Evolutionary conservation across 2,888 invertebrate genomes (phyloP), one percentile per base, ranked within the genome.

Genomic region (Trilocha varians): DNA sequence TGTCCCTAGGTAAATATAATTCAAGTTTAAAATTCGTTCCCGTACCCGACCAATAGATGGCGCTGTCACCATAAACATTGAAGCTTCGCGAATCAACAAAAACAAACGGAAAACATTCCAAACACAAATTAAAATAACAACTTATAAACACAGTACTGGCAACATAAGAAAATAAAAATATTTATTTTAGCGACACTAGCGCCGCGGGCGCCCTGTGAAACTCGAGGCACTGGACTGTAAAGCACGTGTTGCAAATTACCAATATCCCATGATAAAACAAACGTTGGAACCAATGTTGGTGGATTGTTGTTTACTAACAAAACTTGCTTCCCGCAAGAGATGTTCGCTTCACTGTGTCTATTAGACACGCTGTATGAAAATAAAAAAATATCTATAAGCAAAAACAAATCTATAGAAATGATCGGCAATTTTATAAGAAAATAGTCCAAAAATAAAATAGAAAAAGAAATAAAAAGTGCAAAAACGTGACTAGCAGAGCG

Each of bases 401-500:
- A 36, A 49, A 16, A 40, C 42, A 39, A 43, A 36, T 36, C 13
- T 39, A 14, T 9, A 43, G 11, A 2, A 9, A 9, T 4, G 11
- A 25, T 25, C 11, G n/a, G n/a, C n/a, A n/a, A n/a, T n/a, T n/a
- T n/a, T n/a, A n/a, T n/a, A n/a, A n/a, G n/a, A n/a, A n/a, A n/a
- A n/a, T n/a, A n/a, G n/a, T n/a, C n/a, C n/a, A n/a, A n/a, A n/a
- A n/a, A n/a, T n/a, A n/a, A n/a, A n/a, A n/a, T n/a, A n/a, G n/a
- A n/a, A n/a, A n/a, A n/a, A n/a, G n/a, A n/a, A 18, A 18, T 18
- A 42, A 42, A 48, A 14, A 38, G 11, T 5, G 25, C 50, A 67
- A 63, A 67, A 59, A 55, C 18, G n/a, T 1, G 34, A 36, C 4
- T 89, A 89, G 89, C 89, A 90, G 90, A 90, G 90, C 91, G 90